Percentiles rank a stretch among this genome's conserved stretches.
These are phyloP conservation scores for Tetramorium bicarinatum DNA, from an alignment of 2,888 invertebrate genomes.

Conservation along the genomic window DNA sequence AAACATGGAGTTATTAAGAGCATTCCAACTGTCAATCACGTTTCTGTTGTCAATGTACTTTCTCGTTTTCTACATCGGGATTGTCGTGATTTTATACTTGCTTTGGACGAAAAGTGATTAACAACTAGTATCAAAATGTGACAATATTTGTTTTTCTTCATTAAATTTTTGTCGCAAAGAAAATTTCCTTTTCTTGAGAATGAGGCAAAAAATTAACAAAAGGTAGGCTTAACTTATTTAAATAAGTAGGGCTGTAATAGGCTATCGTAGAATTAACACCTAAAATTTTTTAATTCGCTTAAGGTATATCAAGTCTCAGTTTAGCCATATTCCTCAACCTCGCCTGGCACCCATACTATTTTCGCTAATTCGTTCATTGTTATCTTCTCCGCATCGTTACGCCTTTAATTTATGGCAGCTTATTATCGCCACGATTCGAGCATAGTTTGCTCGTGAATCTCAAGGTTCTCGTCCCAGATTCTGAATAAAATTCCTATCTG, in stretches of 20 bases:
- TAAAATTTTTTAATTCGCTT: background rate
- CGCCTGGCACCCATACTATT: background rate
- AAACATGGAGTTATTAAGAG: constrained; percentile 77
- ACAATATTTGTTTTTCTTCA: background rate
- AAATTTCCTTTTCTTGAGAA: background rate
- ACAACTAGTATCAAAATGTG: background rate
- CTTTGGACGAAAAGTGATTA: constrained; percentile 77
- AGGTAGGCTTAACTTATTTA: background rate
- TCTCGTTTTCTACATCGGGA: constrained; percentile 81
- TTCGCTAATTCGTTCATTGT: constrained; percentile 19
- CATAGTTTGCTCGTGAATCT: background rate
- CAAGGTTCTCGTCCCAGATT: constrained; percentile 30
- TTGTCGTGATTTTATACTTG: constrained; percentile 78
- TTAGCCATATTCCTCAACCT: background rate
- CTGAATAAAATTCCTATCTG: constrained; percentile 37
- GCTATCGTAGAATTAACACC: background rate
- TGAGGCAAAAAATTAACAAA: background rate
- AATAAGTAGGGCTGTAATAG: background rate
- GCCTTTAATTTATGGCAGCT: constrained; percentile 8
- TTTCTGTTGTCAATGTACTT: constrained; percentile 82
- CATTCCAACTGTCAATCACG: constrained; percentile 80
- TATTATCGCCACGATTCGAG: constrained; percentile 1
- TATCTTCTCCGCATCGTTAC: constrained; percentile 5
- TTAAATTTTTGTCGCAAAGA: background rate
- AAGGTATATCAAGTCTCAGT: background rate